Percentiles rank a stretch among this genome's conserved stretches.
Evolutionary conservation across 2,113 vertebrate species (phyloP).

Genomic region (Axis porcinus): DNA sequence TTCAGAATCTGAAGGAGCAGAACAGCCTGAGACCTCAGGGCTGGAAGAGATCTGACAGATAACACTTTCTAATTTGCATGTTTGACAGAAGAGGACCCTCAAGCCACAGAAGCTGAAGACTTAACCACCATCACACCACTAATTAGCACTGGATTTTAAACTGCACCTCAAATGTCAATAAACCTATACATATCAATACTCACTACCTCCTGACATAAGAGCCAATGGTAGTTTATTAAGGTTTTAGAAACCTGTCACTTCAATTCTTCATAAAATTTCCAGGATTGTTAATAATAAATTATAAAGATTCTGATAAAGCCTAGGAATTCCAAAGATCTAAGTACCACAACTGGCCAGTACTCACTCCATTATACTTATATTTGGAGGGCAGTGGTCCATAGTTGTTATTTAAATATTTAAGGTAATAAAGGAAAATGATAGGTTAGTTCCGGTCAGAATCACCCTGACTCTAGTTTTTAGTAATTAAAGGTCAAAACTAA

Average conservation of each 20-base stretch:
- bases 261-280: background rate
- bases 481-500: background rate
- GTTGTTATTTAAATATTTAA: slow-evolving; percentile 13
- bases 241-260: background rate
- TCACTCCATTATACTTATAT: background rate
- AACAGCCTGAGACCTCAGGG: background rate
- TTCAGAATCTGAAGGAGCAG: background rate
- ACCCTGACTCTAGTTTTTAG: background rate
- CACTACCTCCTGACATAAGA: background rate
- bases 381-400: background rate
- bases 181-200: background rate
- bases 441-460: background rate
- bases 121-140: background rate
- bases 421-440: slow-evolving; percentile 4
- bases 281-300: background rate
- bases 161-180: slow-evolving; percentile 9
- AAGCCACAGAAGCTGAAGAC: slow-evolving; percentile 2
- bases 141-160: background rate
- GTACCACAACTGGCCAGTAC: background rate
- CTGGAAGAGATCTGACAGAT: background rate
- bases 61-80: background rate
- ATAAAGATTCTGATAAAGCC: background rate
- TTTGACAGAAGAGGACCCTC: slow-evolving; percentile 16
- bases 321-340: background rate
- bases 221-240: background rate